Conservation (phyloP, 2,113 vertebrate species). For the Elephantulus edwardii region DNA sequence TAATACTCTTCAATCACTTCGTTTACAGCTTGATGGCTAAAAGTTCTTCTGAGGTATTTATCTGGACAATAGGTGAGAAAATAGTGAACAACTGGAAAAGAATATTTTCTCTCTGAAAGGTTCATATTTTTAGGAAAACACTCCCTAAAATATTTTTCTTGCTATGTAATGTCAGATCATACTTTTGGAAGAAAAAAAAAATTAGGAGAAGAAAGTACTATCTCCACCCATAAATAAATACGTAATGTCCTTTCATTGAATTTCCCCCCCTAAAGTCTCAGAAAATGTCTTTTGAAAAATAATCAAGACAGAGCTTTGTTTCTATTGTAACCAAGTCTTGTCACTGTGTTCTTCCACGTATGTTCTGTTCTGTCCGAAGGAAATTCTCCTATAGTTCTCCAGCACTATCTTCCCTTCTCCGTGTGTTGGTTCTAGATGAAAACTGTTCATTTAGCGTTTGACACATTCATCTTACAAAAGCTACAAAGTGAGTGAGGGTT, state of each 20-base stretch:
- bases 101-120: background rate
- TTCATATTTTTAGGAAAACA: background rate
- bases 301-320: constrained; percentile 28
- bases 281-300: constrained; percentile 55
- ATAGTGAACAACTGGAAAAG: background rate
- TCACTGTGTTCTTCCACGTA: background rate
- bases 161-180: constrained; percentile 23
- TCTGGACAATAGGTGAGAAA: background rate
- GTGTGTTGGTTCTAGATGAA: background rate
- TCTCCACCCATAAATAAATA: background rate
- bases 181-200: too few relatives aligned
- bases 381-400: background rate
- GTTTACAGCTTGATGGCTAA: background rate
- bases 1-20: background rate
- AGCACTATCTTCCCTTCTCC: background rate
- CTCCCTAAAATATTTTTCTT: constrained; percentile 12
- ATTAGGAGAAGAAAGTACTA: background rate
- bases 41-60: constrained; percentile 23
- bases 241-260: background rate
- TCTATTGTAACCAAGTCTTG: constrained; percentile 20
- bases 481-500: background rate
- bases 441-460: background rate
- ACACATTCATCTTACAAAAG: background rate
- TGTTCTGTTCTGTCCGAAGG: background rate
- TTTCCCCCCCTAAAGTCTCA: constrained; percentile 34